Conservation (phyloP, 2,888 invertebrate species). For the Trilocha varians region DNA sequence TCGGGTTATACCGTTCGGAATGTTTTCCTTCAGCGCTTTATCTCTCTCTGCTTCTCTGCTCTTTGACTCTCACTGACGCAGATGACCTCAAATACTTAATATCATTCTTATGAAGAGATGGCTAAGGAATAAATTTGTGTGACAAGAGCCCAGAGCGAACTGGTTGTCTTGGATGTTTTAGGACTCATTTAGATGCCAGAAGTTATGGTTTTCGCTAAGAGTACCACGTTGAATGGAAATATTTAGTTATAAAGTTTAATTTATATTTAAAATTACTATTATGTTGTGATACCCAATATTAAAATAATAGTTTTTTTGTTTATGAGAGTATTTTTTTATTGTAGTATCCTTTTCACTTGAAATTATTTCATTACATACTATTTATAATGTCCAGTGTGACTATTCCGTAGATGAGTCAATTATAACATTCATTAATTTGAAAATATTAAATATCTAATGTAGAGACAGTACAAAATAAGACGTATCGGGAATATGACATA, state of each 20-base stretch:
- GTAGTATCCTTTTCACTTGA: too few relatives aligned
- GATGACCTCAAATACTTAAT: constrained; percentile 31
- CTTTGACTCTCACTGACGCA: constrained; percentile 65
- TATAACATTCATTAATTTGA: too few relatives aligned
- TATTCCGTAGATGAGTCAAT: too few relatives aligned
- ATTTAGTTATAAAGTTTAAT: neutral
- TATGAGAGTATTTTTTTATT: too few relatives aligned
- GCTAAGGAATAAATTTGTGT: constrained; percentile 30
- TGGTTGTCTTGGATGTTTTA: constrained; percentile 38
- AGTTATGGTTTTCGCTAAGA: constrained; percentile 61
- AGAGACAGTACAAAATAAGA: too few relatives aligned
- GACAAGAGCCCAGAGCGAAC: constrained; percentile 3
- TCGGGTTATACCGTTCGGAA: constrained; percentile 26
- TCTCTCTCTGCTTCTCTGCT: constrained; percentile 56
- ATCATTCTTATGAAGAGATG: constrained; percentile 33
- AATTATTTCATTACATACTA: too few relatives aligned
- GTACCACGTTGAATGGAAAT: constrained; percentile 37
- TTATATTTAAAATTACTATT: neutral
- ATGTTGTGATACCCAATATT: too few relatives aligned
- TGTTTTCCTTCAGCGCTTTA: constrained; percentile 63
- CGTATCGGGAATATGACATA: too few relatives aligned
- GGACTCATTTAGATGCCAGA: constrained; percentile 60
- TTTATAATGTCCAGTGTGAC: too few relatives aligned
- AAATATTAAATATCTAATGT: too few relatives aligned
- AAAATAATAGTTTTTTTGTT: too few relatives aligned